Conservation (phyloP, 2,888 invertebrate species). For the Protophormia terraenovae region DNA sequence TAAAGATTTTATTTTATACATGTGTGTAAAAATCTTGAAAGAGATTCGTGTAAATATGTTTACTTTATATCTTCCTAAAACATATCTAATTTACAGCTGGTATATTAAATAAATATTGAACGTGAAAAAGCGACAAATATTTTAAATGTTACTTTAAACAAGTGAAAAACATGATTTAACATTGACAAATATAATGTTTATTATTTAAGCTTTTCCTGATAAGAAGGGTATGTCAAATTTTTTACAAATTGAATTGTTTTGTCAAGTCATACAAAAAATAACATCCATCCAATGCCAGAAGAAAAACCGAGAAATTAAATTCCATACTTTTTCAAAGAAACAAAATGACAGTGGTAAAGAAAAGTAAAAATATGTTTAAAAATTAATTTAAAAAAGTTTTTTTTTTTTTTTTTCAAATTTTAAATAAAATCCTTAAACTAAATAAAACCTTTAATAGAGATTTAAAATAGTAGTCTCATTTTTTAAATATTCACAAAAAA, state of each 20-base stretch:
- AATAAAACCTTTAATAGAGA: no score
- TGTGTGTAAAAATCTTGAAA: no score
- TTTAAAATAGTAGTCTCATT: no score
- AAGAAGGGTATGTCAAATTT: conserved; percentile 35
- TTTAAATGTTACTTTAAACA: not conserved
- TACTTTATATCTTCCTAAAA: not conserved
- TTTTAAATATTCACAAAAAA: no score
- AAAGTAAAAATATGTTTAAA: not conserved
- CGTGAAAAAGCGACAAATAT: not conserved
- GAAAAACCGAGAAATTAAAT: not conserved
- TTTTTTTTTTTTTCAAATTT: no score
- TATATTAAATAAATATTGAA: not conserved
- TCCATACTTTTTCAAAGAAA: not conserved
- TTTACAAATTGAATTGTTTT: conserved; percentile 45
- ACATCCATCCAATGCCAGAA: not conserved
- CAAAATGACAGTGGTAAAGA: not conserved
- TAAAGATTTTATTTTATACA: not conserved
- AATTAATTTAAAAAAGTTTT: not conserved
- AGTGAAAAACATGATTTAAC: not conserved
- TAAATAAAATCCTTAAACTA: no score
- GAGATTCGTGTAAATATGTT: not conserved
- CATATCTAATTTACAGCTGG: not conserved
- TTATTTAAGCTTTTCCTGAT: conserved; percentile 13
- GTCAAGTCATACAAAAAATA: not conserved
- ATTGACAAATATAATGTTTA: conserved; percentile 27